Conservation (phyloP, 2,888 invertebrate species). For the Drosophila subsilvestris region DNA sequence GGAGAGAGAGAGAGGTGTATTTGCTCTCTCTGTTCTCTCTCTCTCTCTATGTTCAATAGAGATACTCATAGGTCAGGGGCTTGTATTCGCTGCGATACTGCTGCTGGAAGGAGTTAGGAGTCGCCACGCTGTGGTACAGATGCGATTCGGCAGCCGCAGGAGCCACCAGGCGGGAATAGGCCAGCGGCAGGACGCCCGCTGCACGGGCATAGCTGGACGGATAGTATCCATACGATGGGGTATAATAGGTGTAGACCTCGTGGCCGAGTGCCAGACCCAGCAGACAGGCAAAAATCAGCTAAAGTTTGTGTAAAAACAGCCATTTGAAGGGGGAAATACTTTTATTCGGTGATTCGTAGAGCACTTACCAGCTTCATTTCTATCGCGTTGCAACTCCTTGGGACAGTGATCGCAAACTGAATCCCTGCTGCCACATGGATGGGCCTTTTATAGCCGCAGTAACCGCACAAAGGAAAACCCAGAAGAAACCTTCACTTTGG, state of each 20-base stretch:
- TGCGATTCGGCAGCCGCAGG: constrained; percentile 62
- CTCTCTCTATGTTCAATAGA: constrained; percentile 52
- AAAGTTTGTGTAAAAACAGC: neutral
- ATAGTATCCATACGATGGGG: constrained; percentile 66
- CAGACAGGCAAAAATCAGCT: constrained; percentile 72
- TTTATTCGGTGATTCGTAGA: too few relatives aligned
- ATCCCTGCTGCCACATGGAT: constrained; percentile 16
- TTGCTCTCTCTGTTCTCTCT: constrained; percentile 19
- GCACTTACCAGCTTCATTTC: constrained; percentile 65
- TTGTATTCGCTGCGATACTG: constrained; percentile 80
- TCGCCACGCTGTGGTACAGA: constrained; percentile 80
- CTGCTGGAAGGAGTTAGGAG: constrained; percentile 79
- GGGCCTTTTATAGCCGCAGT: constrained; percentile 56
- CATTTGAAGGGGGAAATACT: neutral
- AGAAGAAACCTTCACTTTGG: constrained; percentile 24
- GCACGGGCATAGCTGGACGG: constrained; percentile 51
- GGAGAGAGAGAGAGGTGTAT: neutral
- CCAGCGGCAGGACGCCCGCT: constrained; percentile 60
- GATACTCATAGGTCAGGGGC: constrained; percentile 77
- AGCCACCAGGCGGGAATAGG: constrained; percentile 69
- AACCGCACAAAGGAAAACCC: neutral
- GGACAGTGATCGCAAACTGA: constrained; percentile 48
- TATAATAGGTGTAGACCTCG: constrained; percentile 66
- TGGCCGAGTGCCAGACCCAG: constrained; percentile 63
- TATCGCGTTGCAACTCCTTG: constrained; percentile 24